Base-by-base conservation (phyloP, 1,140 invertebrate species). In the Pseudomyrmex flavicornis region DNA sequence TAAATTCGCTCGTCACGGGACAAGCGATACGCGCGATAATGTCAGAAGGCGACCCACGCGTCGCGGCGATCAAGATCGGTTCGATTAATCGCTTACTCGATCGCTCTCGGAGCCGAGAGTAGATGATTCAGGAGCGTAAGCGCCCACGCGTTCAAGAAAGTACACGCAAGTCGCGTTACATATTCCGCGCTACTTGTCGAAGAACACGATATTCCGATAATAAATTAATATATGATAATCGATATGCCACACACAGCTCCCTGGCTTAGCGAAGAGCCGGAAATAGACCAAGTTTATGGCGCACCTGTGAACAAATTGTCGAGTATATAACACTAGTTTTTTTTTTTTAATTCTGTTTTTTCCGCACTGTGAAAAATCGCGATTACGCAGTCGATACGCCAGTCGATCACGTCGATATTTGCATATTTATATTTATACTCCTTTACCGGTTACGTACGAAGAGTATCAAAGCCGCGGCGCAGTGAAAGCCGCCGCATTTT, bases 21-120 rank as follows among this genome's bases (percentile, higher is more conserved):
- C 50, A 52, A 54, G 22, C 82, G 73, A 68, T 84, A 69, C 73
- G 72, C 74, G 61, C 73, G 58, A 76, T 74, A 66, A 58, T 44
- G 61, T 83, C 82, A 22, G 7, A 20, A 35, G 54, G 15, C 76
- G 83, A 87, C 80, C 85, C 69, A 84, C 82, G 73, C 68, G 69
- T 65, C 73, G 65, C 65, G 35, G 68, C 84, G 80, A 90, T 88
- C 85, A 65, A 84, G 86, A 89, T 87, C 86, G 69, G 9, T 62
- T 15, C 76, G 80, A 85, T 85, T 87, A 87, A 86, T 88, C 85
- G 82, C 72, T 86, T 73, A 86, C 80, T 83, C 86, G 85, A 86
- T 87, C 86, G 85, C 44, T n/a, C 58, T 35, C 74, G 52, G 35
- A n/a, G 50, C 17, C 75, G 17, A 17, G 50, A 52, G 52, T 20